Conservation (phyloP, 2,797 vertebrate genomes). For the Tachyglossus aculeatus region DNA sequence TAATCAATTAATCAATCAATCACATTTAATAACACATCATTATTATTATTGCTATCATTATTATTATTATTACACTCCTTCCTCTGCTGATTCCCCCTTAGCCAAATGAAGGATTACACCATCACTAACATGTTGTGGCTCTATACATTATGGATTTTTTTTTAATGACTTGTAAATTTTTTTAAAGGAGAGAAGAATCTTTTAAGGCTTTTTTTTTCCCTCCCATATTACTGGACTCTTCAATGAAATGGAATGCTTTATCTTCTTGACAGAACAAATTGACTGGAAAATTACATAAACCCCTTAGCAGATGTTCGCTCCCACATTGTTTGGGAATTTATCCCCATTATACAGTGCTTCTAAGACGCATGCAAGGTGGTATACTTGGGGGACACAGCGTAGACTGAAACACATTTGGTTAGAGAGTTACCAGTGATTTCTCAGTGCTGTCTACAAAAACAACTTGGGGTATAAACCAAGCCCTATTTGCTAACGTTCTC, state of each 20-base stretch:
- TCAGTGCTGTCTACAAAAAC: neutral
- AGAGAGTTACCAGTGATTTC: conserved; percentile 55
- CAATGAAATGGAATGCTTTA: conserved; percentile 79
- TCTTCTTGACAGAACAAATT: conserved; percentile 85
- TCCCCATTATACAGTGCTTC: conserved; percentile 66
- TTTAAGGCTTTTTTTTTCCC: conserved; percentile 58
- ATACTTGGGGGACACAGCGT: conserved; percentile 48
- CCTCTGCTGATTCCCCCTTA: too few species aligned
- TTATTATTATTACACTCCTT: too few species aligned
- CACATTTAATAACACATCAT: too few species aligned
- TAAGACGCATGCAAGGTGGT: conserved; percentile 63
- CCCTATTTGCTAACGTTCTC: neutral
- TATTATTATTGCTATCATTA: too few species aligned
- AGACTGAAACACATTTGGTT: conserved; percentile 36
- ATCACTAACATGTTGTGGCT: too few species aligned
- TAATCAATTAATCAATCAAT: too few species aligned
- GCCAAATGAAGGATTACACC: too few species aligned
- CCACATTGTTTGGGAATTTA: conserved; percentile 77
- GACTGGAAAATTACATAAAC: conserved; percentile 83
- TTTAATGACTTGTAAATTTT: too few species aligned
- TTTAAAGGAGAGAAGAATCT: too few species aligned
- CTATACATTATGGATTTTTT: too few species aligned
- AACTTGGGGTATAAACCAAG: neutral
- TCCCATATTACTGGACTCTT: conserved; percentile 68
- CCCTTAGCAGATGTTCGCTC: conserved; percentile 81